Evolutionary conservation across 2,888 invertebrate species (phyloP), one percentile per base, ranked within the genome.

Genomic region (Flexamia atlantica): DNA sequence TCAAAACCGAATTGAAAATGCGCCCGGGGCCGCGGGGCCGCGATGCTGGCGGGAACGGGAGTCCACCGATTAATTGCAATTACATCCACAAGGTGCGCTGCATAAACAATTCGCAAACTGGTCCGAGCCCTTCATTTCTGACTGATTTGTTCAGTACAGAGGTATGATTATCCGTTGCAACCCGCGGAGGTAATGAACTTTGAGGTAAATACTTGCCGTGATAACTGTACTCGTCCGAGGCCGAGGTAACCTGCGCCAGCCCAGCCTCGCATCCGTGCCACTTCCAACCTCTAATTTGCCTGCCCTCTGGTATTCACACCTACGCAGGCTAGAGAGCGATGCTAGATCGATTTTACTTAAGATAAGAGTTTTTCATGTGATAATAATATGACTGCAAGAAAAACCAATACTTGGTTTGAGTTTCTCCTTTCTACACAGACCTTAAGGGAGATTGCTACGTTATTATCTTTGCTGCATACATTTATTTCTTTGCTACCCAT

Each of bases 61-160:
- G 57, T 57, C 14, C 1, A 3, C 57, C 68, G 30, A 68, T 68
- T 68, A 68, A 68, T 68, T 32, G 68, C 68, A 68, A 68, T 68
- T 68, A 32, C 68, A 30, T 28, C 32, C 32, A n/a, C 30, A 32
- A 30, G 68, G 68, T 68, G 68, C 68, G n/a, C 4, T 23, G 68
- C 68, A 68, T 68, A 68, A 68, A 68, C 68, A 68, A 32, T 68
- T 68, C 68, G 68, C 68, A 28, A 68, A 68, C 68, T 68, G 68
- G 68, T 30, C 32, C 32, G 3, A 28, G 30, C 3, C 60, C 28
- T 60, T 60, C 28, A 60, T 60, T 60, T 50, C 23, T 30, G 68
- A 68, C 68, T 68, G 68, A 68, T 68, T 68, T 68, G 68, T 68
- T 28, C 32, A 5, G 68, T 30, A 32, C 68, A 32, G 68, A 68